Conservation (phyloP, 2,888 invertebrate genomes). For the Drosophila koepferae region DNA sequence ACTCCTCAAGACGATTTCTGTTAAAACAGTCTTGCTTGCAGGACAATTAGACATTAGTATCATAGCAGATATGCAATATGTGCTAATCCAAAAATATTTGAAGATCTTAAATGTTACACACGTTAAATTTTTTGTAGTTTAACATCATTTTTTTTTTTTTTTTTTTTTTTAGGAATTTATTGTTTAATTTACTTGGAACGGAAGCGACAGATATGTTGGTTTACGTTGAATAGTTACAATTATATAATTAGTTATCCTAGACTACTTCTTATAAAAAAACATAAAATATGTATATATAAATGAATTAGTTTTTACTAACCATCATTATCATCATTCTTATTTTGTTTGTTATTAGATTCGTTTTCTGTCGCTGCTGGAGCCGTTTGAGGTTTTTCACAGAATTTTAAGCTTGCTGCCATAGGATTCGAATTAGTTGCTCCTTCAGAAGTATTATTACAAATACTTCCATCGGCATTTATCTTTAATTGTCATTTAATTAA, state of each 20-base stretch:
- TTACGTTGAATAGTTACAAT: not conserved
- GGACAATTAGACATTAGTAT: too few species aligned
- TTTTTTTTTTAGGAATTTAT: not conserved
- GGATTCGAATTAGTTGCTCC: slow-evolving; percentile 52
- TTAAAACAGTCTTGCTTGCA: too few species aligned
- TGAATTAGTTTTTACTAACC: slow-evolving; percentile 71
- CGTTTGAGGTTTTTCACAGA: slow-evolving; percentile 52
- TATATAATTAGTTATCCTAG: not conserved
- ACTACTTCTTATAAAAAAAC: not conserved
- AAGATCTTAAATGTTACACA: not conserved
- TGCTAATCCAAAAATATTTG: not conserved
- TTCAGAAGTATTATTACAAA: slow-evolving; percentile 54
- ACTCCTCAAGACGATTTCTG: too few species aligned
- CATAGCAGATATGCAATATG: too few species aligned
- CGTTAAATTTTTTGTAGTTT: not conserved
- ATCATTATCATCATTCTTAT: slow-evolving; percentile 82
- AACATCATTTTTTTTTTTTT: not conserved
- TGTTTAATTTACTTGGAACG: not conserved
- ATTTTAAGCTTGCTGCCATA: slow-evolving; percentile 50
- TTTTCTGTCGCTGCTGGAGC: slow-evolving; percentile 42
- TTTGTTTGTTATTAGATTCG: slow-evolving; percentile 68
- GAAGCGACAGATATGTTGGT: not conserved
- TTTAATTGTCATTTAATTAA: slow-evolving; percentile 93
- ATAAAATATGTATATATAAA: not conserved
- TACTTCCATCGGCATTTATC: slow-evolving; percentile 67